Base-by-base conservation (phyloP, 2,113 vertebrate genomes). In the Pitta sordida region DNA sequence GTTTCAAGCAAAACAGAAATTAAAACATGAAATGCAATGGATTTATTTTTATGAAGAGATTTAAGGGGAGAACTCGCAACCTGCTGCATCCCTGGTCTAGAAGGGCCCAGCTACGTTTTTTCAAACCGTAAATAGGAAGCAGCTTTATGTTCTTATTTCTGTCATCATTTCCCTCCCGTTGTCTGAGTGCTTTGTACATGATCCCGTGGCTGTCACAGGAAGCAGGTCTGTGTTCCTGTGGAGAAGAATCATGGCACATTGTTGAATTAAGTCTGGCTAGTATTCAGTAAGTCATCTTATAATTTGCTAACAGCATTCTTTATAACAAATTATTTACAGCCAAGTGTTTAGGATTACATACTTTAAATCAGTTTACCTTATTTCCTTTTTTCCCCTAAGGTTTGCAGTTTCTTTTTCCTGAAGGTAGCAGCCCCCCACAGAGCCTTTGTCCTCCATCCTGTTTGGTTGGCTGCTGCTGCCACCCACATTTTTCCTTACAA, bases 151-250 rank as follows among this genome's bases (percentile, higher is more conserved):
- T 78, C n/a, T 36, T 20, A 7, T 41, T 78, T 52, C 76, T 24
- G 4, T 64, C 27, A 26, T 55, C 0, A 0, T 11, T 64, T 65
- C 5, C 2, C 22, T 32, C 23, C 22, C 3, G 3, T 16, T 70
- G 27, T 30, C 68, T 2, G 13, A 51, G 29, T 44, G 29, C 18
- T 36, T 27, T 60, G 23, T 46, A 27, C 26, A 24, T 29, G 18
- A 39, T 29, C 9, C 23, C 11, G 5, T 5, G 34, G 52, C 63
- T 76, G 58, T 65, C 48, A 13, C 37, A 23, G 36, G n/a, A 46
- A 52, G n/a, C 18, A 41, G 43, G 30, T 11, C n/a, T 55, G 2
- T 5, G 3, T 19, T 89, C 22, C 15, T 85, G 13, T 44, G 56
- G 44, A 15, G n/a, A 75, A 65, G n/a, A 73, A 13, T 16, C 27